These are phyloP conservation scores for Pipistrellus pygmaeus DNA, from an alignment of 2,797 vertebrate species.

Conservation along the genomic window DNA sequence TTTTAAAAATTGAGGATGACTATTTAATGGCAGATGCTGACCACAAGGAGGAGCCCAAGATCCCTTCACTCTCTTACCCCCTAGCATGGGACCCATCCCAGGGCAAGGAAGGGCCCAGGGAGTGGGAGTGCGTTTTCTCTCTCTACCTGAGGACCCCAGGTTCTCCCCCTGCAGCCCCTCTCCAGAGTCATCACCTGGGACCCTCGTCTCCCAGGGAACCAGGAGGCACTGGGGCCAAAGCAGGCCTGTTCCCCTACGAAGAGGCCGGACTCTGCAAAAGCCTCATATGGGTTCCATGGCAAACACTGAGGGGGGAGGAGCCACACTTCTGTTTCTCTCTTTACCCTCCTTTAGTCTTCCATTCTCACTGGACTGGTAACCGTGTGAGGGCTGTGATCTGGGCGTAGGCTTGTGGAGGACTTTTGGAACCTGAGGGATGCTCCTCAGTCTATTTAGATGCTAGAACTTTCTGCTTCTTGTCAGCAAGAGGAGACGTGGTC, in stretches of 20 bases:
- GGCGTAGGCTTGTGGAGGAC: neutral
- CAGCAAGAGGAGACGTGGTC: neutral
- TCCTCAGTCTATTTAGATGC: neutral
- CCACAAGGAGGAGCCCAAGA: slow-evolving; percentile 64
- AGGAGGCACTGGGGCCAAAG: neutral
- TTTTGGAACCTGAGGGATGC: neutral
- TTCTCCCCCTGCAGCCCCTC: neutral
- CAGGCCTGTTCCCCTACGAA: neutral
- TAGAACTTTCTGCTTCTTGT: neutral
- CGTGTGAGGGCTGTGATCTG: neutral
- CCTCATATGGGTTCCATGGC: neutral
- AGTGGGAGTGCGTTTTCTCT: neutral
- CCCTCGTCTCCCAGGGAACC: neutral
- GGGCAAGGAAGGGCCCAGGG: neutral
- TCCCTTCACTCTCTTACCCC: neutral
- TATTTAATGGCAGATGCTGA: neutral
- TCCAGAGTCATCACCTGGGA: neutral
- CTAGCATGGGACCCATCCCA: neutral
- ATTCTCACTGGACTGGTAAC: neutral
- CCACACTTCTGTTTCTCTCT: fast-evolving
- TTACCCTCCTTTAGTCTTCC: neutral
- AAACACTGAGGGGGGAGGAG: fast-evolving
- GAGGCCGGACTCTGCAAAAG: neutral
- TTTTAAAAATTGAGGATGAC: neutral
- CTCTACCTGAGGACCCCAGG: neutral